Conservation (phyloP, 2,113 vertebrate species). For the Pollimyrus isidori region DNA sequence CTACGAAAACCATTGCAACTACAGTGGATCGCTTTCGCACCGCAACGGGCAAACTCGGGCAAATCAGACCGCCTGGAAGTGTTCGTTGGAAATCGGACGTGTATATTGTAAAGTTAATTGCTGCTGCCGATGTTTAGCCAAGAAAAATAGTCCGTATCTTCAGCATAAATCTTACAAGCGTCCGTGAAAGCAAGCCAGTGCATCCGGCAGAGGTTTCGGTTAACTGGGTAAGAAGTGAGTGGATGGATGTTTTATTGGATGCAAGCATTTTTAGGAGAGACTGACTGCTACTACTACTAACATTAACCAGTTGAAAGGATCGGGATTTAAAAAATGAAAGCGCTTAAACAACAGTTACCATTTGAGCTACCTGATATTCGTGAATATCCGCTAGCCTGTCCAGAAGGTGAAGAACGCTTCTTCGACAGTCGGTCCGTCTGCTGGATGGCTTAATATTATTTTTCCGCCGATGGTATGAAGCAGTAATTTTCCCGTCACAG, state of each 20-base stretch:
- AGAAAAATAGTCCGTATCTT: neutral
- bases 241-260: neutral
- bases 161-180: neutral
- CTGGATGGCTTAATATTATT: neutral
- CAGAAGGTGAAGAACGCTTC: neutral
- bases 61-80: neutral
- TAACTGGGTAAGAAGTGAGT: neutral
- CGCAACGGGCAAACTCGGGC: neutral
- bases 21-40: neutral
- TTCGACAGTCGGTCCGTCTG: slow-evolving; percentile 6
- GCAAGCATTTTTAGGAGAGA: neutral
- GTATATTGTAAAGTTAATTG: neutral
- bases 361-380: slow-evolving; percentile 30
- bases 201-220: neutral
- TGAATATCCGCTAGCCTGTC: slow-evolving; percentile 9
- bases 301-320: slow-evolving; percentile 14
- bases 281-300: neutral
- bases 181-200: neutral
- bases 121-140: neutral
- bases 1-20: neutral
- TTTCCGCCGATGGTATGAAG: slow-evolving; percentile 11
- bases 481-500: slow-evolving; percentile 34
- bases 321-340: slow-evolving; percentile 8
- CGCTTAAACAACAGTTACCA: slow-evolving; percentile 10
- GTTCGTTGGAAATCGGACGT: neutral